A percentile compares a stretch with the other conserved stretches of the same genome.
These are phyloP conservation scores for Temnothorax curvispinosus DNA, from an alignment of 1,140 invertebrate genomes.

Conservation along the genomic window DNA sequence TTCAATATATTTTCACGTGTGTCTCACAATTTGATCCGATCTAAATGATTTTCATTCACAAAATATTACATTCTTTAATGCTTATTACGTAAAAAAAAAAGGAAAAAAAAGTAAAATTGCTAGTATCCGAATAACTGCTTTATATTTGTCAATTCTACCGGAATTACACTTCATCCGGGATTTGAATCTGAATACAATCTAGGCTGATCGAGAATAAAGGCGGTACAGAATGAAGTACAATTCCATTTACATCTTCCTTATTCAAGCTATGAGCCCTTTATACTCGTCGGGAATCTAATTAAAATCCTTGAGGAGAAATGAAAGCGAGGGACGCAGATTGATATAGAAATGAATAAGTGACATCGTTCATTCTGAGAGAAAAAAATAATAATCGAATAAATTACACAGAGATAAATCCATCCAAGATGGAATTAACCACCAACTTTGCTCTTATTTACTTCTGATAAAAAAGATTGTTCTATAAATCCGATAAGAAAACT, in stretches of 20 bases:
- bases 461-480: background rate
- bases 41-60: background rate
- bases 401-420: background rate
- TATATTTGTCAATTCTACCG: conserved; percentile 7
- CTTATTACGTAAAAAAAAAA: too few relatives aligned
- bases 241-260: background rate
- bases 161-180: background rate
- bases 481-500: conserved; percentile 4
- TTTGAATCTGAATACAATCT: conserved; percentile 1
- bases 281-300: background rate
- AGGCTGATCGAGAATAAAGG: background rate
- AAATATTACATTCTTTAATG: background rate
- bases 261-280: background rate
- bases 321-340: background rate
- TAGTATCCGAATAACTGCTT: background rate
- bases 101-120: background rate
- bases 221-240: background rate
- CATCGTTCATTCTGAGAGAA: background rate
- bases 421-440: background rate
- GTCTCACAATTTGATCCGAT: background rate
- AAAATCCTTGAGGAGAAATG: background rate
- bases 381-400: background rate
- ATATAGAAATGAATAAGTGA: conserved; percentile 5
- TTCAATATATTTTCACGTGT: background rate
- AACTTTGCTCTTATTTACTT: background rate